A percentile compares a stretch with the other conserved stretches of the same genome.
Conservation (phyloP, 2,113 vertebrate species). For the Guaruba guarouba region DNA sequence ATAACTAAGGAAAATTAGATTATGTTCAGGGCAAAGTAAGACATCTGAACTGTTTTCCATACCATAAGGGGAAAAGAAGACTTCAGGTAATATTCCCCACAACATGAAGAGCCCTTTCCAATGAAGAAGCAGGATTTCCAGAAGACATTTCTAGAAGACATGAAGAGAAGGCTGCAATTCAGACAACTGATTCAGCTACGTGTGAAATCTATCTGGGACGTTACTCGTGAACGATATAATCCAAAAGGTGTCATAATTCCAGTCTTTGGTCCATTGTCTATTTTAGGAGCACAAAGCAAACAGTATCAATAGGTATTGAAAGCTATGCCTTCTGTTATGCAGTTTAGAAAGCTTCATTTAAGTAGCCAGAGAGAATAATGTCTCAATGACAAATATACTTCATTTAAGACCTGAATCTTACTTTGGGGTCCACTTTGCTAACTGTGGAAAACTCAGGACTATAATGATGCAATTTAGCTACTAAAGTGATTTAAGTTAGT, state of each 20-base stretch:
- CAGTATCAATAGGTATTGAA: not conserved
- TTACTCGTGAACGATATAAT: not conserved
- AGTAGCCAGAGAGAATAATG: not conserved
- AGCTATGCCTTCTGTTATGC: not conserved
- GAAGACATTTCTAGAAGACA: not conserved
- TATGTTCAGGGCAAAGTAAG: not conserved
- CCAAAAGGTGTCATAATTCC: not conserved
- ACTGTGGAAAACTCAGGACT: not conserved
- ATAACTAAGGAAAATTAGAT: not conserved
- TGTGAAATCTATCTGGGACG: not conserved
- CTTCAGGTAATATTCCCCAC: not conserved
- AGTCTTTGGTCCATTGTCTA: rapidly evolving
- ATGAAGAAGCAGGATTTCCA: not conserved
- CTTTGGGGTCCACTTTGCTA: not conserved
- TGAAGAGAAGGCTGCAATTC: not conserved
- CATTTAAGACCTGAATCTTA: not conserved
- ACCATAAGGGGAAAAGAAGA: not conserved
- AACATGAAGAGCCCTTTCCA: not conserved
- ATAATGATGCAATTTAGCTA: not conserved
- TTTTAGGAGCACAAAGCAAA: not conserved
- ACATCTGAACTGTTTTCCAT: not conserved
- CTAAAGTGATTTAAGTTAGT: not conserved
- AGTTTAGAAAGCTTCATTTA: not conserved
- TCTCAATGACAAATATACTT: not conserved
- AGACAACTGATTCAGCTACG: not conserved